These are phyloP conservation scores for Apamea crenata DNA, from an alignment of 2,888 invertebrate species.

Conservation along the genomic window DNA sequence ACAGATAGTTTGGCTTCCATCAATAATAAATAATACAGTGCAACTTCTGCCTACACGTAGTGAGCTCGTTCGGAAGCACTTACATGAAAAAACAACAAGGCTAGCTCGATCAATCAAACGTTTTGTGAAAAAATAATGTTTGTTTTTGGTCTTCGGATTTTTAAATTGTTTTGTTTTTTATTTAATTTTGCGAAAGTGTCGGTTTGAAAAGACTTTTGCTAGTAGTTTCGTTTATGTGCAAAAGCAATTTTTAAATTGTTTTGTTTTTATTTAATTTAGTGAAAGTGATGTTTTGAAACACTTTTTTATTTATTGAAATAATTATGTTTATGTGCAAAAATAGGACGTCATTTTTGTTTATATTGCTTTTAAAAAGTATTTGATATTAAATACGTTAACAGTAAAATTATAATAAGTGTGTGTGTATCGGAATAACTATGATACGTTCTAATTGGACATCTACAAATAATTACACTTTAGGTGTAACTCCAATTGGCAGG, in stretches of 20 bases:
- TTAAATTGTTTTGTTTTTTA: conserved; percentile 1
- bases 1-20: conserved; percentile 23
- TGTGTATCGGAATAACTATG: conserved; percentile 16
- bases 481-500: conserved; percentile 11
- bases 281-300: neutral
- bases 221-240: neutral
- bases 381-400: neutral
- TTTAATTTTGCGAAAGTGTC: too few species aligned
- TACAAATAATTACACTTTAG: conserved; percentile 11
- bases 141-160: neutral
- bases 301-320: neutral
- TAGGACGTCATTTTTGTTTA: neutral
- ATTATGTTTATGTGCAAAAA: conserved; percentile 1
- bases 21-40: conserved; percentile 32
- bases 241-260: conserved; percentile 3
- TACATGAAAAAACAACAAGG: neutral
- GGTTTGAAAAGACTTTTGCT: neutral
- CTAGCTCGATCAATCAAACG: neutral
- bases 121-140: neutral
- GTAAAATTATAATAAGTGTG: neutral
- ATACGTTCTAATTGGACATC: conserved; percentile 35
- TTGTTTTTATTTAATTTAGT: neutral
- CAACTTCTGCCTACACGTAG: neutral
- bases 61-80: neutral
- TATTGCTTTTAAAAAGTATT: neutral